A percentile compares a stretch with the other conserved stretches of the same genome.
Conservation (phyloP, 2,888 invertebrate genomes). For the Pyrgus malvae region DNA sequence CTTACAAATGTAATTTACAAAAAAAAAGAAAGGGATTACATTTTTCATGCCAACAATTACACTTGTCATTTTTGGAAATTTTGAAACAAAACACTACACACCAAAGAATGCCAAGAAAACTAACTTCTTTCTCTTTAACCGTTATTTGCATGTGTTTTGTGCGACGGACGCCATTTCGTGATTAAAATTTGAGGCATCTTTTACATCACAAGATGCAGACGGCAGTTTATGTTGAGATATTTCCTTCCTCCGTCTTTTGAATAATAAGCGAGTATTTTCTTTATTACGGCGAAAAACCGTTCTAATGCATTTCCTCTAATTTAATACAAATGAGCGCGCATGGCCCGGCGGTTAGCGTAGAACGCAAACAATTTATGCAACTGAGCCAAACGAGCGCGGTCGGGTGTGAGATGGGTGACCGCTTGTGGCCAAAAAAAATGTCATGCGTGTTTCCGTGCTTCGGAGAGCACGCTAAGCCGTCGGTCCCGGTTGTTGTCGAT, state of each 20-base stretch:
- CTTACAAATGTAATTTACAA: too few species aligned
- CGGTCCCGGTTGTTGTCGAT: too few species aligned
- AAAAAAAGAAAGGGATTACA: not conserved
- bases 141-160: slow-evolving; percentile 21
- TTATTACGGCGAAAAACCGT: too few species aligned
- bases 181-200: slow-evolving; percentile 27
- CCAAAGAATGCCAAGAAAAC: slow-evolving; percentile 20
- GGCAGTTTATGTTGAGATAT: slow-evolving; percentile 16
- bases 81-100: slow-evolving; percentile 1
- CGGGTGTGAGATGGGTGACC: too few species aligned
- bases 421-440: too few species aligned
- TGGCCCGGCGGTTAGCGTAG: too few species aligned
- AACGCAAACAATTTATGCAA: too few species aligned
- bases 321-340: too few species aligned
- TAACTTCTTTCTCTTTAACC: slow-evolving; percentile 17
- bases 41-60: slow-evolving; percentile 2
- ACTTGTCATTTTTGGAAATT: not conserved
- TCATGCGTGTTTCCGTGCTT: too few species aligned
- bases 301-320: too few species aligned
- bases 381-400: too few species aligned
- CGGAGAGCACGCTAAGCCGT: too few species aligned
- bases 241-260: slow-evolving; percentile 19
- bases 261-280: slow-evolving; percentile 24
- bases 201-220: slow-evolving; percentile 15
- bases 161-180: slow-evolving; percentile 24